Evolutionary conservation across 2,797 vertebrate genomes (phyloP).

Genomic region (Eutrigla gurnardus): DNA sequence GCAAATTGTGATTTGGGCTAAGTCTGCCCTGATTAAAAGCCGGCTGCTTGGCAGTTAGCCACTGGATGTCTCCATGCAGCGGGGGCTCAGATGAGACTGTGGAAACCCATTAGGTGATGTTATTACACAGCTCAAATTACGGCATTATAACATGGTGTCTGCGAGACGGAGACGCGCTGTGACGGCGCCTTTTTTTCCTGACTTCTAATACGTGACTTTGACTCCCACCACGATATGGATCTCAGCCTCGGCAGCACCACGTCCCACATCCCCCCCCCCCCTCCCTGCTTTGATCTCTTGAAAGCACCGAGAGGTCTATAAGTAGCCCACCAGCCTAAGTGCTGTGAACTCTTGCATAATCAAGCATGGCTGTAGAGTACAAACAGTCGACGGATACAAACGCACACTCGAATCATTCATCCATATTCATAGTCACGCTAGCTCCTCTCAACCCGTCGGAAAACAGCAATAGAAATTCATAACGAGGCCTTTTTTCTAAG

Average conservation of each 20-base stretch:
- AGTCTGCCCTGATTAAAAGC: constrained; percentile 73
- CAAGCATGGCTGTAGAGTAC: constrained; percentile 51
- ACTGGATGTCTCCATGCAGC: constrained; percentile 54
- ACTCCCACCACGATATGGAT: constrained; percentile 6
- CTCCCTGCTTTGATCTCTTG: constrained; percentile 63
- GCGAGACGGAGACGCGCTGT: neutral
- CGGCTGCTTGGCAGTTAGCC: constrained; percentile 72
- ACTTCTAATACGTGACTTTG: neutral
- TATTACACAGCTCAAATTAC: constrained; percentile 52
- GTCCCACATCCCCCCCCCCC: constrained; percentile 36
- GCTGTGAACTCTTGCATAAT: constrained; percentile 74
- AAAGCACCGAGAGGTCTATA: constrained; percentile 58
- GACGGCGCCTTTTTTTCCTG: neutral
- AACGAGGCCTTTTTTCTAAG: constrained; percentile 50
- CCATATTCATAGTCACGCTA: constrained; percentile 72
- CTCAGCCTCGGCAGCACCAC: constrained; percentile 21
- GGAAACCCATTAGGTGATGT: constrained; percentile 52
- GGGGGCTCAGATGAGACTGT: constrained; percentile 54
- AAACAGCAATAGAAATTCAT: constrained; percentile 74
- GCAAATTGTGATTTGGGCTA: constrained; percentile 71
- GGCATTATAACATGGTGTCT: constrained; percentile 27
- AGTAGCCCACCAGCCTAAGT: constrained; percentile 69
- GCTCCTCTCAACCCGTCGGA: constrained; percentile 66
- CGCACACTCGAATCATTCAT: constrained; percentile 71
- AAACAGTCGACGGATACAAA: constrained; percentile 60